Evolutionary conservation across 2,888 invertebrate species (phyloP).

Genomic region (Trichopoda pennipes): DNA sequence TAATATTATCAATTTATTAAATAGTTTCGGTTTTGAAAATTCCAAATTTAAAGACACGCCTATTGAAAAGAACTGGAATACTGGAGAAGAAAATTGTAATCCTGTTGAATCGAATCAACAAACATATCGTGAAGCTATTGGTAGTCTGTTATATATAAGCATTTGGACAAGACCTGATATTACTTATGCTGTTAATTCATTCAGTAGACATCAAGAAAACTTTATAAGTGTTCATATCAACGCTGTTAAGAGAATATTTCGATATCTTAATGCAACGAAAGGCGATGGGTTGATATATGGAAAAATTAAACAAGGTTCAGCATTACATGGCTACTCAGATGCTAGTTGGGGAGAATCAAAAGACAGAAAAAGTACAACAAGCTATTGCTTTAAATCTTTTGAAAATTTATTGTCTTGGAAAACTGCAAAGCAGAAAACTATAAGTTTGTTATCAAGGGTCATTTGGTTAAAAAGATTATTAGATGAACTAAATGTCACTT

Average conservation of each 20-base stretch:
- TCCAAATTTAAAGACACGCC: neutral
- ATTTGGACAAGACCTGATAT: too few relatives aligned
- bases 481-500: too few relatives aligned
- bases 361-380: neutral
- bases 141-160: constrained; percentile 6
- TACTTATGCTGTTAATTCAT: constrained; percentile 16
- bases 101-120: constrained; percentile 2
- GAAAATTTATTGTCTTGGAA: too few relatives aligned
- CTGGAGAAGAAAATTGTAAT: neutral
- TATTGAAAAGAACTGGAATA: neutral
- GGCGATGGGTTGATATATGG: neutral
- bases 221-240: constrained; percentile 5
- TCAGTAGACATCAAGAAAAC: constrained; percentile 7
- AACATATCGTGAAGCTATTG: constrained; percentile 2
- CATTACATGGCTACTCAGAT: neutral
- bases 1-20: constrained; percentile 24
- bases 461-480: too few relatives aligned
- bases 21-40: neutral
- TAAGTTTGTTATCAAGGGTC: too few relatives aligned
- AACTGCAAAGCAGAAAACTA: too few relatives aligned
- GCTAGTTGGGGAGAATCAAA: too few relatives aligned
- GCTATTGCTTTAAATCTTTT: too few relatives aligned
- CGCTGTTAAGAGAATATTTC: too few relatives aligned
- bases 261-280: too few relatives aligned
- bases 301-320: neutral